These are phyloP conservation scores for Lithodes maja DNA, from an alignment of 2,888 invertebrate genomes.

Conservation along the genomic window DNA sequence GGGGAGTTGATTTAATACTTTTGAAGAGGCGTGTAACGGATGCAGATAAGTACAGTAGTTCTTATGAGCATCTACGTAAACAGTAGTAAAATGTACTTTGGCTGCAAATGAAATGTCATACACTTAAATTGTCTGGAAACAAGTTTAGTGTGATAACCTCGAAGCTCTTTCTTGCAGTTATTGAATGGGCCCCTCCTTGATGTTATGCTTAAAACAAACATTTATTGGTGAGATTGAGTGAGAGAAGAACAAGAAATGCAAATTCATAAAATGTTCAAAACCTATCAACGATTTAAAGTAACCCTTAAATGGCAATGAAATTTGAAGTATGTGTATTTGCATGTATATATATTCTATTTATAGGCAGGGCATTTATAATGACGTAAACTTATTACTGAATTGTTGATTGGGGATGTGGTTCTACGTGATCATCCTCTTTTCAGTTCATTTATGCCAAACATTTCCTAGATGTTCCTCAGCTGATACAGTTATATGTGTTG, in stretches of 20 bases:
- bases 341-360: neutral
- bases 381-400: neutral
- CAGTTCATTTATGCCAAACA: neutral
- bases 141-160: too few relatives aligned
- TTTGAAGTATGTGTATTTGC: neutral
- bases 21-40: too few relatives aligned
- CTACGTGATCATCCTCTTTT: constrained; percentile 7
- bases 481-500: neutral
- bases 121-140: too few relatives aligned
- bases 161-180: constrained; percentile 42
- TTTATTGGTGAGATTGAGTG: constrained; percentile 50
- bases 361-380: neutral
- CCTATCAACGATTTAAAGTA: neutral
- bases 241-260: constrained; percentile 57
- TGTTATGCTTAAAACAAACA: constrained; percentile 65
- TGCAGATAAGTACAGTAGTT: too few relatives aligned
- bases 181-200: constrained; percentile 66
- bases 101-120: too few relatives aligned
- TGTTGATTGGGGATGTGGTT: neutral
- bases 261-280: neutral
- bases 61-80: too few relatives aligned
- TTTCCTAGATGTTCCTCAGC: constrained; percentile 17
- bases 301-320: neutral
- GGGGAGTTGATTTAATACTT: too few relatives aligned
- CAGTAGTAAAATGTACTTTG: too few relatives aligned